Conservation (phyloP, 2,113 vertebrate species). For the Helogale parvula region DNA sequence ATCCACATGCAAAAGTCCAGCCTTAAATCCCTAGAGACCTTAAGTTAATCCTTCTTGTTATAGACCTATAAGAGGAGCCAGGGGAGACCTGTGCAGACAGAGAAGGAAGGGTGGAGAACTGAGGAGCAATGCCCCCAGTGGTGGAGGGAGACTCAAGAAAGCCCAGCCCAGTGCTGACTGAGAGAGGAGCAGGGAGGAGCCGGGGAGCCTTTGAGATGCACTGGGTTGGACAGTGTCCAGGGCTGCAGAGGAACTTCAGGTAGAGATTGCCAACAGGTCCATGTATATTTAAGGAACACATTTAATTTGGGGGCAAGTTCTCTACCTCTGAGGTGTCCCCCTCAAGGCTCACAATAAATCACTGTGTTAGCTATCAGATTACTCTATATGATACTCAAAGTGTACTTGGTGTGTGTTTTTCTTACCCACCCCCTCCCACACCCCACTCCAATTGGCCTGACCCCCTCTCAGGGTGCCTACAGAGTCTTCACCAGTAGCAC, state of each 20-base stretch:
- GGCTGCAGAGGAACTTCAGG: neutral
- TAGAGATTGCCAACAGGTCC: neutral
- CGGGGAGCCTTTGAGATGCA: neutral
- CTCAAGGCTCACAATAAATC: neutral
- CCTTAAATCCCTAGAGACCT: neutral
- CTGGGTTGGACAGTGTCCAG: rapidly evolving
- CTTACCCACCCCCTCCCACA: neutral
- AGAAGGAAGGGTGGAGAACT: neutral
- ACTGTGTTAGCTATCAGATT: neutral
- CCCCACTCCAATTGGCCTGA: rapidly evolving
- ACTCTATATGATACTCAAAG: neutral
- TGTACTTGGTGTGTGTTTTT: constrained; percentile 29
- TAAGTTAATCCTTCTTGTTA: neutral
- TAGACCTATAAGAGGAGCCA: neutral
- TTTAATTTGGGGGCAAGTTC: neutral
- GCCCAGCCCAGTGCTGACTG: neutral
- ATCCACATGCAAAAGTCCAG: neutral
- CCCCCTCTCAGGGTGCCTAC: constrained; percentile 91
- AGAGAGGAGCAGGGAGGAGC: neutral
- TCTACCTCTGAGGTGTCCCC: neutral
- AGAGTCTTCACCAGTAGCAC: constrained; percentile 98
- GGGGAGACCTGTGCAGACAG: neutral
- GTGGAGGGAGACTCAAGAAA: neutral
- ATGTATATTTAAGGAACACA: rapidly evolving
- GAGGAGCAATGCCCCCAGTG: neutral